phyloP scores from a whole-genome alignment of 2,113 vertebrate species.

The Vidua chalybeata region DNA sequence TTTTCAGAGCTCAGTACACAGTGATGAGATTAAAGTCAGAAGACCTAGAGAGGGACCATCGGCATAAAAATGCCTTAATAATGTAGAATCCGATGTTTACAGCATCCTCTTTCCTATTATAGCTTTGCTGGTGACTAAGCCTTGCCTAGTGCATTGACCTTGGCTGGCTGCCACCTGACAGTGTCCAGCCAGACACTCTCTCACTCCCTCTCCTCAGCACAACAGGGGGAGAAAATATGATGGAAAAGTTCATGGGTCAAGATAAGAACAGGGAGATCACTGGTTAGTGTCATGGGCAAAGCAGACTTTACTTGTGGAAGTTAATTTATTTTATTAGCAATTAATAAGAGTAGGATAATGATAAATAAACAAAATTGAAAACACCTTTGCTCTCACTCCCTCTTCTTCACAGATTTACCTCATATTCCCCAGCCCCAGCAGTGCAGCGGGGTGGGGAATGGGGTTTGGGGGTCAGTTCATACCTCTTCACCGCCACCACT shows the following conservation, averaged over 20 bases:
- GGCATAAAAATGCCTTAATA: background rate
- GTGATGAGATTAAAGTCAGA: background rate
- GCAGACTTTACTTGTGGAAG: background rate
- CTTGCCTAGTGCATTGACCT: background rate
- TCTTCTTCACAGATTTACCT: background rate
- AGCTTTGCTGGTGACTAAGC: background rate
- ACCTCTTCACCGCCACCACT: background rate
- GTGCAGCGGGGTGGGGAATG: background rate
- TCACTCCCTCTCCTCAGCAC: background rate
- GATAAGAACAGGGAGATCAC: background rate
- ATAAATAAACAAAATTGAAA: background rate
- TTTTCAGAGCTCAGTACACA: constrained; percentile 3
- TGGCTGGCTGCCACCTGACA: background rate
- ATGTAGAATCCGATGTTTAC: background rate
- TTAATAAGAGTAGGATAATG: background rate
- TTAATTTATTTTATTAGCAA: background rate
- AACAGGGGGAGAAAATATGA: background rate
- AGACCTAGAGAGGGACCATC: background rate
- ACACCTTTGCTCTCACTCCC: background rate
- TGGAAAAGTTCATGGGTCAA: background rate
- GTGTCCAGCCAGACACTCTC: background rate
- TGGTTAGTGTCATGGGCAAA: background rate
- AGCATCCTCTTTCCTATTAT: background rate
- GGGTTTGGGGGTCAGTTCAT: background rate
- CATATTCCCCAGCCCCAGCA: background rate